Base-by-base conservation (phyloP, 2,888 invertebrate species). In the Cepaea hortensis region DNA sequence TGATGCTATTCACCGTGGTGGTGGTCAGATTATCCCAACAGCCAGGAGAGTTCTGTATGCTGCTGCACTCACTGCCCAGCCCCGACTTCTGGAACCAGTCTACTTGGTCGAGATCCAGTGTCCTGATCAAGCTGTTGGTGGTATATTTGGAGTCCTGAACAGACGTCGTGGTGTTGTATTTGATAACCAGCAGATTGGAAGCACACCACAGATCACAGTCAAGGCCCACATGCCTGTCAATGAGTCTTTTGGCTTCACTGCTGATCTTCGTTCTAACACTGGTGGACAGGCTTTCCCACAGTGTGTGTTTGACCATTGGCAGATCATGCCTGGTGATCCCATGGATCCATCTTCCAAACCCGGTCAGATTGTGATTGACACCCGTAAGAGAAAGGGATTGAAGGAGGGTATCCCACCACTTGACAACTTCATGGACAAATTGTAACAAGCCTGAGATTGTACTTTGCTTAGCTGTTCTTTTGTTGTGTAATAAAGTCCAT, bases 281-380 rank as follows among this genome's bases (percentile, higher is more conserved):
- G 99, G 99, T 91, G 99, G 99, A 75, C 99, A 99, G 95, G 99
- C 99, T 92, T 99, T 99, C 97, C 99, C 99, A 94, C 99, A 99
- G 96, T 99, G 99, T 95, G 99, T 99, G 94, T 99, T 99, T 95
- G 99, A 99, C 95, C 99, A 99, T 95, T 99, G 99, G 99, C 98
- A 99, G 95, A 95, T 98, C 89, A 96, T 99, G 94, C 98, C 98
- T 89, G 99, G 99, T 91, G 98, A 99, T 95, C 98, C 99, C 95
- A 98, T 99, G 90, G 99, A 99, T 79, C 91, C 93, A 13, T 90
- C 91, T 84, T 93, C 94, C 89, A 95, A 95, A 90, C 95, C 95
- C 70, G 93, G 91, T 85, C 91, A 90, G 76, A 92, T 95, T 85
- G 94, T 95, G 81, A 95, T 97, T 96, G 98, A 98, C 87, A 99